Evolutionary conservation across 2,797 vertebrate species (phyloP), one percentile per base, ranked within the genome.

Genomic region (Hippoglossus hippoglossus): DNA sequence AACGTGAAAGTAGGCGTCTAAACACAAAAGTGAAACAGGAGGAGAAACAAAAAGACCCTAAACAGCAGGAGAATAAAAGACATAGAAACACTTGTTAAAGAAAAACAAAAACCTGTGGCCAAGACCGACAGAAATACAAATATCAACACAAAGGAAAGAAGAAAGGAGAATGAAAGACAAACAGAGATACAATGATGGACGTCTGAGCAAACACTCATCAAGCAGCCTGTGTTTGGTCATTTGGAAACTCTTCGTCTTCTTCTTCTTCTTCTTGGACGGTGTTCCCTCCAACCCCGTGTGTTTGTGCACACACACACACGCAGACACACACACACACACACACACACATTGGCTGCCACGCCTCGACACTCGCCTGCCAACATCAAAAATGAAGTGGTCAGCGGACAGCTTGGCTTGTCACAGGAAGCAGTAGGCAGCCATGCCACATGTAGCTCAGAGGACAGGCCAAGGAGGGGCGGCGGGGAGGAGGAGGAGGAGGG

Each of bases 301-400:
- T 52, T 5, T 1, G 58, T 19, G 25, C 19, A 5, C 47, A 21
- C 50, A 26, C 59, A 53, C 41, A 10, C 36, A n/a, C 21, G 24
- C 62, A 21, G 36, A 8, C 36, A 24, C n/a, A 11, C 44, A 22
- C 60, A 21, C 55, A 53, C 28, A 25, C 25, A 36, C 41, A 31
- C 36, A 15, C 68, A 75, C 57, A 62, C 64, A 25, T 56, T 44
- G 76, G 79, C 71, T 13, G 62, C 82, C 63, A 59, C 68, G 26
- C 66, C 80, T 77, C 28, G 39, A 13, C 62, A 74, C 70, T 75
- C 4, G 41, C 71, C 85, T 87, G 91, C 89, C 90, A 91, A 73
- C 84, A 77, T 84, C 79, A 87, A 70, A 90, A 88, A 93, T 94
- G 91, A 93, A 94, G 93, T 83, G 91, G 90, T 94, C 92, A 92